These are phyloP conservation scores for Adineta ricciae DNA, from an alignment of 2,888 invertebrate genomes.

Conservation along the genomic window DNA sequence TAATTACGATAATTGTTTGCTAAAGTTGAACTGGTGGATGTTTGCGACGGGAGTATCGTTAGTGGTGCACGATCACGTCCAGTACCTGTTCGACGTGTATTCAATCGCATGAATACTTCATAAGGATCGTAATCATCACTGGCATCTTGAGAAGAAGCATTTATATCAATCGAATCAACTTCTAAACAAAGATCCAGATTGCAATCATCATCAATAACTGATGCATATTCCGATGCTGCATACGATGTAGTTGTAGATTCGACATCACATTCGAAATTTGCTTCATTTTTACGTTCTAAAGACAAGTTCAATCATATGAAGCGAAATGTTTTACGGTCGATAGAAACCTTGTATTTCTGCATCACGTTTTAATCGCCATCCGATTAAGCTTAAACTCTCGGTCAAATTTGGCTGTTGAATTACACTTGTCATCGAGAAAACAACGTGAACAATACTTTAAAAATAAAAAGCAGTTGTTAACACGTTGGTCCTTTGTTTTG, in stretches of 20 bases:
- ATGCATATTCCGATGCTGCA: neutral
- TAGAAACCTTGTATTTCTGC: neutral
- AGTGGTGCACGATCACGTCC: neutral
- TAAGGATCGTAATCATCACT: neutral
- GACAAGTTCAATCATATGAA: neutral
- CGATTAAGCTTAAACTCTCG: neutral
- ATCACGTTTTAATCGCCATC: neutral
- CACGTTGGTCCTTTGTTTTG: too few relatives aligned
- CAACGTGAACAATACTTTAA: too few relatives aligned
- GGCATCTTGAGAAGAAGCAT: neutral
- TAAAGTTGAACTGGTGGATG: neutral
- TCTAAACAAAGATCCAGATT: neutral
- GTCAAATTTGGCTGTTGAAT: neutral
- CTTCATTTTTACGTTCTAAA: neutral
- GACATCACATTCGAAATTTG: neutral
- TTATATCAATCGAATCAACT: neutral
- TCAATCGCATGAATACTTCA: neutral
- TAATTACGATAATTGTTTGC: neutral
- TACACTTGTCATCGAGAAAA: neutral
- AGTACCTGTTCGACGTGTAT: neutral
- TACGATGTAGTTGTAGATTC: neutral
- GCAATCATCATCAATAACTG: neutral
- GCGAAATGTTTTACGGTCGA: neutral
- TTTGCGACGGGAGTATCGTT: neutral
- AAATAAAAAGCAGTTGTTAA: too few relatives aligned